Base-by-base conservation (phyloP, 2,888 invertebrate genomes). In the Serripes groenlandicus region DNA sequence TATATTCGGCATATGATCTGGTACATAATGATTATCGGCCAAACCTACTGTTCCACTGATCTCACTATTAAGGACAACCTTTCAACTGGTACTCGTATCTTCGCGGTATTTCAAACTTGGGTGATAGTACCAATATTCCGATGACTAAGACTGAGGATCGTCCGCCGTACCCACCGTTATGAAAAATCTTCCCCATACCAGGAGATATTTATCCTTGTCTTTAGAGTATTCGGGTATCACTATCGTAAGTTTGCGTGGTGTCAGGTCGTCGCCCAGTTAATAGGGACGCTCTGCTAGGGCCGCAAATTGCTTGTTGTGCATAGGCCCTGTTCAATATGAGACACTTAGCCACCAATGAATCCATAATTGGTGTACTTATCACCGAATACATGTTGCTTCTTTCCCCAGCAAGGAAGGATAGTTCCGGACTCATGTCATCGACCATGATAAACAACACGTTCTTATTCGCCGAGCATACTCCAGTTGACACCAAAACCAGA, bases 171-270 rank as follows among this genome's bases (percentile, higher is more conserved):
- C 26, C 58, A 4, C 58, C 58, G 15, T 26, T 26, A 26, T 58
- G 58, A 58, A 58, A 58, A 26, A 58, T 58, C 58, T 58, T 58
- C 2, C 58, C 58, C 58, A 58, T 58, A 28, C 58, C 58, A 28
- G 28, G 26, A 3, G 58, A 58, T 28, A 58, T 58, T 28, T 58
- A 58, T 5, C 26, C 58, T 58, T 58, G 2, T 58, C 26, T 26
- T 58, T 58, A n/a, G 28, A 58, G 58, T 58, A 58, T 26, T 58
- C 58, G 58, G 58, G 58, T 26, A 58, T n/a, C 28, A 21, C n/a
- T 58, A 11, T n/a, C 23, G 26, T 58, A 58, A 3, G 26, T 26
- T 26, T 58, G 23, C 3, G 58, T 58, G 11, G 11, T 26, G 15
- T 58, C 26, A 21, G 58, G 58, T 28, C 58, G 3, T 58, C 58